Evolutionary conservation across 2,797 vertebrate genomes (phyloP), one percentile per base, ranked within the genome.

Genomic region (Argentina silus): DNA sequence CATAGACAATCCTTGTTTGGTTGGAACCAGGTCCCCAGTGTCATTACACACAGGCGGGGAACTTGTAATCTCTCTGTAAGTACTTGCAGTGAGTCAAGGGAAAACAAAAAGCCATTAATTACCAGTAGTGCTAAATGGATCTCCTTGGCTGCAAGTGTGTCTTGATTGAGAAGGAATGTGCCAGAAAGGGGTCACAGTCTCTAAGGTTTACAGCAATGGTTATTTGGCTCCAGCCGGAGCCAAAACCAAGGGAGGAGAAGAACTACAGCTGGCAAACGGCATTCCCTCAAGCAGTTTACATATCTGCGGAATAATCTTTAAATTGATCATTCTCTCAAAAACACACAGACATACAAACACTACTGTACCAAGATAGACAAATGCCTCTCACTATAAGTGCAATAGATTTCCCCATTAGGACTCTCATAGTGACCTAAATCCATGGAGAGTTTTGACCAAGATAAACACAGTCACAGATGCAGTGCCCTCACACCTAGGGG

Each of bases 31-130:
- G 78, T 78, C 83, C 83, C 78, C 69, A 47, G 44, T 86, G 86
- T 85, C 82, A 79, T 89, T 90, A 88, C 68, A 76, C 73, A 75
- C 78, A 82, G 78, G 73, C 84, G 79, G 86, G 86, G 86, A 85
- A 83, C 83, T 85, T 86, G 85, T 91, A 89, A 91, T 91, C 90
- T 88, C 84, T 77, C 15, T 70, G 81, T 89, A 90, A 90, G 83
- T 79, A 79, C 89, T 85, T 80, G 79, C 81, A 67, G 80, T 63
- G 76, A 88, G 84, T 81, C 78, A 77, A 86, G 84, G 84, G 85
- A 90, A 86, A 85, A 86, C 86, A 88, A 80, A 85, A 85, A 78
- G 84, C 80, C 85, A 85, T 87, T 89, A 85, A 92, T 92, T 90
- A 91, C 81, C 75, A 69, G 7, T 55, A 3, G 53, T 60, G 77